phyloP scores from a whole-genome alignment of 1,140 invertebrate genomes.

The Notospermus geniculatus region DNA sequence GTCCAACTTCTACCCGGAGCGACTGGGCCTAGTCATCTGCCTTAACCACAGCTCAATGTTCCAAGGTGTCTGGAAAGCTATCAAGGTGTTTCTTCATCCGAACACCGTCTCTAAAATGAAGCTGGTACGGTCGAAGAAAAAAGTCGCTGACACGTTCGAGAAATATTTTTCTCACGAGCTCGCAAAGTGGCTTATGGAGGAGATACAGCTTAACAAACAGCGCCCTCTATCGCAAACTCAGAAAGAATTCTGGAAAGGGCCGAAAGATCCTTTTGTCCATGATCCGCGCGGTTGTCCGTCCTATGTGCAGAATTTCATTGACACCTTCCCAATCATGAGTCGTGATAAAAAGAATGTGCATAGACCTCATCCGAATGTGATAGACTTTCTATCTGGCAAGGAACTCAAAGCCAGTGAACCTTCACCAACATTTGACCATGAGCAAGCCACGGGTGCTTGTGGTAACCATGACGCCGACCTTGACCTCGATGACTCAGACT shows the following conservation, averaged over 20 bases:
- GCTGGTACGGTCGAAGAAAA: conserved; percentile 36
- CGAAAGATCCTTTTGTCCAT: conserved; percentile 24
- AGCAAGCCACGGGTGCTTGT: background rate
- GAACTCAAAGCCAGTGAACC: background rate
- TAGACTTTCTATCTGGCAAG: conserved; percentile 29
- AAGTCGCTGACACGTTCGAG: conserved; percentile 36
- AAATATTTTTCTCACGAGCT: conserved; percentile 43
- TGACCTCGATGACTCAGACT: conserved; percentile 8
- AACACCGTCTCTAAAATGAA: conserved; percentile 44
- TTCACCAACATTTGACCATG: background rate
- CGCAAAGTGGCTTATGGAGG: conserved; percentile 41
- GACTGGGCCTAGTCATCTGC: conserved; percentile 46
- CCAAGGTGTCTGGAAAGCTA: conserved; percentile 50
- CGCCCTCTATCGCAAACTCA: conserved; percentile 38
- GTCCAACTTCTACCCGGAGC: conserved; percentile 50
- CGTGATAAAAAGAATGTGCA: conserved; percentile 22
- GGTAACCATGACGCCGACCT: background rate
- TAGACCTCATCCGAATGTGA: conserved; percentile 47
- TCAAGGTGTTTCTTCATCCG: conserved; percentile 45
- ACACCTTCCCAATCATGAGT: conserved; percentile 17
- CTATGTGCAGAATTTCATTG: conserved; percentile 41
- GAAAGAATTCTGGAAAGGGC: conserved; percentile 44
- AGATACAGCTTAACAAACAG: conserved; percentile 46
- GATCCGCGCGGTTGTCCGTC: conserved; percentile 47
- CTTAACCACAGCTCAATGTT: conserved; percentile 50